Percentiles rank a stretch among this genome's conserved stretches.
These are phyloP conservation scores for Microctenopoma stevenorrisi DNA, from an alignment of 2,797 vertebrate species.

Conservation along the genomic window DNA sequence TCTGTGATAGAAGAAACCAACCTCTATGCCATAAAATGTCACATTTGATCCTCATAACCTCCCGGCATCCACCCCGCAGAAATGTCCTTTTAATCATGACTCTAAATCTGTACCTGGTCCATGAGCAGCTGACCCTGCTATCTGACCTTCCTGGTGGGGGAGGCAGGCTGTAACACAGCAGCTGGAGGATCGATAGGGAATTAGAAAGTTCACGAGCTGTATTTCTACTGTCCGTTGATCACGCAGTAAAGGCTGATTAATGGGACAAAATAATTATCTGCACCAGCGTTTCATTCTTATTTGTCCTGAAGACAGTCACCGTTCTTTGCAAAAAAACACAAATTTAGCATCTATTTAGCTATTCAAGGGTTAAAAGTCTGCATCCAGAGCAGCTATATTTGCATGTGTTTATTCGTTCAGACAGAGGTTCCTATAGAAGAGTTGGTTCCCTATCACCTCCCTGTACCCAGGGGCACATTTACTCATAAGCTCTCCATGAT, in stretches of 20 bases:
- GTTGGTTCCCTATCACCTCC: too few relatives aligned
- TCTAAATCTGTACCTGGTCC: constrained; percentile 64
- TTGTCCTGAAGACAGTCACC: constrained; percentile 15
- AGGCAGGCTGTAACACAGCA: constrained; percentile 36
- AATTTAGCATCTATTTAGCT: neutral
- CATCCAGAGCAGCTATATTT: neutral
- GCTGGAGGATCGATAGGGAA: constrained; percentile 63
- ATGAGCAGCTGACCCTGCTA: constrained; percentile 54
- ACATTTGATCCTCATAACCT: constrained; percentile 50
- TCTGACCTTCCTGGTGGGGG: constrained; percentile 59
- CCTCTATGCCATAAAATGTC: constrained; percentile 37
- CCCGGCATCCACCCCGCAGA: constrained; percentile 46
- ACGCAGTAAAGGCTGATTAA: constrained; percentile 56
- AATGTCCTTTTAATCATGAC: constrained; percentile 69
- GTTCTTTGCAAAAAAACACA: constrained; percentile 23
- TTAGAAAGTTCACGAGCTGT: constrained; percentile 67
- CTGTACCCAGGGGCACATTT: too few relatives aligned
- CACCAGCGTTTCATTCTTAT: constrained; percentile 27
- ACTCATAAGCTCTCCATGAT: too few relatives aligned
- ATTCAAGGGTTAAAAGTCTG: constrained; percentile 6
- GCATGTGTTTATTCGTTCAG: too few relatives aligned
- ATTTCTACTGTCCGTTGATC: constrained; percentile 48
- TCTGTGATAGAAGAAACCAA: constrained; percentile 27
- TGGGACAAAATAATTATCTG: constrained; percentile 53
- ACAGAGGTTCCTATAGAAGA: too few relatives aligned